Base-by-base conservation (phyloP, 2,797 vertebrate genomes). In the Paramormyrops hopkinsi region DNA sequence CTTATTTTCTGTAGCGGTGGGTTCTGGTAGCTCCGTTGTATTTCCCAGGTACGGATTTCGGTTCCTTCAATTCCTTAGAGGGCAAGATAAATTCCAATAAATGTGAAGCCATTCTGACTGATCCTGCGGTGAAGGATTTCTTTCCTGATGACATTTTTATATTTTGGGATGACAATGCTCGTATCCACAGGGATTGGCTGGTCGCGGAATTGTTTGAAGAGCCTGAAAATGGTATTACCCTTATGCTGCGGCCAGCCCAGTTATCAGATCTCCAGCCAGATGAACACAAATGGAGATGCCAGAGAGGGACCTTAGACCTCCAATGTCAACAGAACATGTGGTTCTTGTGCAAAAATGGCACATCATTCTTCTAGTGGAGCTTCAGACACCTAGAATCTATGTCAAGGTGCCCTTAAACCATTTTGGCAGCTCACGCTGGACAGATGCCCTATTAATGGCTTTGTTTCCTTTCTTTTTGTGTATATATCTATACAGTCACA, bases 121-220 rank as follows among this genome's bases (percentile, higher is more conserved):
- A 79, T 79, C 73, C 41, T 46, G 33, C 41, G 17, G 17, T 41
- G 41, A 79, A 79, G 37, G 37, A 79, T 79, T 79, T 79, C 73
- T 79, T 41, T 79, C 73, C 73, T 79, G 73, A 46, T 79, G 73
- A 79, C 73, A 79, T 79, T 79, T 79, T 46, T 79, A 79, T 41
- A 79, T 79, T 79, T 79, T 46, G 17, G 73, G 73, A 79, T 46
- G 73, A 41, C 73, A 19, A 79, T 79, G 14, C 37, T 17, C 17
- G 2, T 46, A 79, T 79, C 41, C 41, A 46, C 7, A n/a, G 73
- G 73, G 73, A 79, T 79, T 46, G 73, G 73, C 41, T n/a, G 19
- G 41, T 19, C 73, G 19, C 17, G 5, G 73, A 79, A 79, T 79
- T 79, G 37, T 79, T 79, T 79, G 73, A 79, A 79, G 73, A 79